Evolutionary conservation across 2,888 invertebrate genomes (phyloP).

Genomic region (Tinea pellionella): DNA sequence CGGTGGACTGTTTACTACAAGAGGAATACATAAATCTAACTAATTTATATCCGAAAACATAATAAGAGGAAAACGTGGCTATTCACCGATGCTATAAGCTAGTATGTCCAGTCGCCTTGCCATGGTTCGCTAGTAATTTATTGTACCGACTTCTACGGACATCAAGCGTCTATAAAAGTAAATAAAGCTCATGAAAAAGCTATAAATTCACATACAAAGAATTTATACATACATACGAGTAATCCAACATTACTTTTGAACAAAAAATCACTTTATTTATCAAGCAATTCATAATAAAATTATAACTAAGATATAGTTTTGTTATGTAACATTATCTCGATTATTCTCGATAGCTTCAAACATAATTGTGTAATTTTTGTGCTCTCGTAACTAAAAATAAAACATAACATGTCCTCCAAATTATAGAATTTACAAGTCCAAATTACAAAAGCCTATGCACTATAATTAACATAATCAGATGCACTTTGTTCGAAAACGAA

Average conservation of each 20-base stretch:
- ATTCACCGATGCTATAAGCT: slow-evolving; percentile 43
- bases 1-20: slow-evolving; percentile 33
- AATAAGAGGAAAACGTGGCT: slow-evolving; percentile 59
- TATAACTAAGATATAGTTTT: not conserved
- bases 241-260: not conserved
- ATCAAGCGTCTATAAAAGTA: slow-evolving; percentile 59
- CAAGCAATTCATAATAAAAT: not conserved
- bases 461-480: slow-evolving; percentile 8
- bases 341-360: too few relatives aligned
- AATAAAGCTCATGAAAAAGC: slow-evolving; percentile 63
- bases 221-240: slow-evolving; percentile 36
- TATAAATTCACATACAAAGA: slow-evolving; percentile 58
- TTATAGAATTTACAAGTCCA: not conserved
- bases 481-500: slow-evolving; percentile 24
- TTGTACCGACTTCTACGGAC: slow-evolving; percentile 43
- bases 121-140: slow-evolving; percentile 48
- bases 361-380: not conserved
- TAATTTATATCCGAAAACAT: slow-evolving; percentile 65
- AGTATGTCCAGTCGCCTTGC: slow-evolving; percentile 44
- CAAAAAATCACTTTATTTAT: slow-evolving; percentile 3
- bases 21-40: slow-evolving; percentile 46
- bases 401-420: not conserved
- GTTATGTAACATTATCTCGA: not conserved
- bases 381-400: not conserved
- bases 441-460: slow-evolving; percentile 1